Conservation (phyloP, 2,113 vertebrate genomes). For the Mionectes macconnelli region DNA sequence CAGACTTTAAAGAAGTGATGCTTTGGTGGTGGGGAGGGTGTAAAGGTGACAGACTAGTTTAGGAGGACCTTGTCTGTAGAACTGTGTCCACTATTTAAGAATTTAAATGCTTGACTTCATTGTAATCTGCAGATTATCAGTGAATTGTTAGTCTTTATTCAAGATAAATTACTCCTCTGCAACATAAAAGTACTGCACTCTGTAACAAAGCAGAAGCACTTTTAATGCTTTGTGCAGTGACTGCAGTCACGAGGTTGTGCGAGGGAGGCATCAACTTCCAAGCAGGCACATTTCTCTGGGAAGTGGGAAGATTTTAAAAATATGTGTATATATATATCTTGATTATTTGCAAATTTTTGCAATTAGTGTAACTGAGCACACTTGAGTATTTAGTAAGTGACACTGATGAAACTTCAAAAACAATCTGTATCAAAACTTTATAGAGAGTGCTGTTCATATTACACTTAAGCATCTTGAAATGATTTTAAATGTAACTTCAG, state of each 20-base stretch:
- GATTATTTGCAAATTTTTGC: not conserved
- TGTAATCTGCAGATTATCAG: not conserved
- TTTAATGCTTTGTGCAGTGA: not conserved
- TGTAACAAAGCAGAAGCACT: not conserved
- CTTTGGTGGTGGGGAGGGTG: not conserved
- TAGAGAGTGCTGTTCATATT: not conserved
- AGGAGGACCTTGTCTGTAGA: not conserved
- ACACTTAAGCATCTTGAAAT: not conserved
- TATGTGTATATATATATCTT: not conserved
- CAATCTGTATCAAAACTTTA: not conserved
- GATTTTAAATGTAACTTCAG: not conserved
- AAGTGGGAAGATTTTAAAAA: not conserved
- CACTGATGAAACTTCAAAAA: not conserved
- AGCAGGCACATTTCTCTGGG: not conserved
- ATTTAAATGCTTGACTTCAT: not conserved
- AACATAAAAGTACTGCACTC: not conserved
- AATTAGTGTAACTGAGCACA: not conserved
- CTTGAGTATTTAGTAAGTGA: not conserved
- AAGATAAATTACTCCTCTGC: not conserved
- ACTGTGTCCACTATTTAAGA: not conserved
- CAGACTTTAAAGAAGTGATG: not conserved
- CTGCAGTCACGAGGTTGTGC: not conserved
- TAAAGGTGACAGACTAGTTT: not conserved
- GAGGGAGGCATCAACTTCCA: not conserved
- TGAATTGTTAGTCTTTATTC: not conserved